Conservation (phyloP, 2,113 vertebrate genomes). For the Forbesichthys papilliferus region DNA sequence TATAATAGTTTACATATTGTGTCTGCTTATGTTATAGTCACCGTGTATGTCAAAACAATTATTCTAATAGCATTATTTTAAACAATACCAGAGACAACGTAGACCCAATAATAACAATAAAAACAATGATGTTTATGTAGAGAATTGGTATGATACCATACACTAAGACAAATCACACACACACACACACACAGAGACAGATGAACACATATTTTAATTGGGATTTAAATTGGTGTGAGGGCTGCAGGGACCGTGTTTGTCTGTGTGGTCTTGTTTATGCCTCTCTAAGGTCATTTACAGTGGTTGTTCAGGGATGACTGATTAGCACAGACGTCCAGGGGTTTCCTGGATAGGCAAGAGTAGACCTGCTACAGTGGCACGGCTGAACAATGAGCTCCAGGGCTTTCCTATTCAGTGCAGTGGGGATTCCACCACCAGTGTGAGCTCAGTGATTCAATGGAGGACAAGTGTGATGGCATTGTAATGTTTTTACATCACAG, state of each 20-base stretch:
- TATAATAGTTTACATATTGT: too few relatives aligned
- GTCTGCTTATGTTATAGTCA: constrained; percentile 45
- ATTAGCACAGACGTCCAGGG: constrained; percentile 74
- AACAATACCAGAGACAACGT: constrained; percentile 54
- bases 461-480: constrained; percentile 16
- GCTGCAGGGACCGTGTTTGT: constrained; percentile 62
- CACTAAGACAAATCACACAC: constrained; percentile 10
- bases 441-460: constrained; percentile 31
- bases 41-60: constrained; percentile 64
- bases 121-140: constrained; percentile 63
- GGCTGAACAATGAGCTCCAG: constrained; percentile 49
- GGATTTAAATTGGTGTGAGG: constrained; percentile 68
- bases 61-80: constrained; percentile 51
- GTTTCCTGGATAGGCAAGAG: constrained; percentile 60
- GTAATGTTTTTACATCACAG: constrained; percentile 24
- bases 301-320: constrained; percentile 73
- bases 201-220: constrained; percentile 51
- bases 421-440: constrained; percentile 4
- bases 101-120: constrained; percentile 40
- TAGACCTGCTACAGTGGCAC: constrained; percentile 63
- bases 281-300: constrained; percentile 69
- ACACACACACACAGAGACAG: constrained; percentile 14
- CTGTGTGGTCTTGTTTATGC: constrained; percentile 54
- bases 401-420: constrained; percentile 44
- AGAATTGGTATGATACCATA: constrained; percentile 59